phyloP scores from a whole-genome alignment of 2,113 vertebrate genomes.

The Gnathonemus longibarbis region DNA sequence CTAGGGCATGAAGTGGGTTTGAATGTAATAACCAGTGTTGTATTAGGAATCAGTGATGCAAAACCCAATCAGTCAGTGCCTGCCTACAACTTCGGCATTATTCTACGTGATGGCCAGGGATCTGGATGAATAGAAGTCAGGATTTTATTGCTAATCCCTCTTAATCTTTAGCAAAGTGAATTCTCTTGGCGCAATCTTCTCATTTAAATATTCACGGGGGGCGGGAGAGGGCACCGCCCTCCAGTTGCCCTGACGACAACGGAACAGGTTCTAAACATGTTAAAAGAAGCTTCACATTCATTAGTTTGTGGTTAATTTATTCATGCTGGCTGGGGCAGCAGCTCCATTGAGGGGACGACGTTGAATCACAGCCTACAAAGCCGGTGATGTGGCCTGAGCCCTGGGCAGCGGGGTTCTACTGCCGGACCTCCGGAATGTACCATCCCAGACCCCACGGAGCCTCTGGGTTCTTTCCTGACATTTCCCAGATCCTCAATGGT shows the following conservation, averaged over 20 bases:
- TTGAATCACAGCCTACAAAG: conserved; percentile 37
- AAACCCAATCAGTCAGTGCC: conserved; percentile 26
- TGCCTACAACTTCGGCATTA: conserved; percentile 36
- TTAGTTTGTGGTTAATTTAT: conserved; percentile 52
- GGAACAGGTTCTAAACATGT: conserved; percentile 27
- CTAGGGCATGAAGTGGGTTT: conserved; percentile 38
- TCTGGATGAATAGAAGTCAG: conserved; percentile 52
- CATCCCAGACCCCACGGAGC: background rate
- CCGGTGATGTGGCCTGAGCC: background rate
- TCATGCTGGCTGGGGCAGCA: conserved; percentile 38
- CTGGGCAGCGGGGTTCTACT: background rate
- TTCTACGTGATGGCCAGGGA: conserved; percentile 36
- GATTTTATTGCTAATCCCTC: conserved; percentile 37
- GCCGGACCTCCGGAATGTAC: background rate
- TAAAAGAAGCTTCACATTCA: conserved; percentile 29
- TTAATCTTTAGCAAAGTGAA: conserved; percentile 37
- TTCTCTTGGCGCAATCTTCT: conserved; percentile 39
- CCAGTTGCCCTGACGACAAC: conserved; percentile 46
- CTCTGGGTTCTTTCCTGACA: background rate
- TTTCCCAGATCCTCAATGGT: background rate
- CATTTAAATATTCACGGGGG: conserved; percentile 54
- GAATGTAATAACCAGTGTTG: conserved; percentile 34
- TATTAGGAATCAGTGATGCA: conserved; percentile 47
- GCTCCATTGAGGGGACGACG: conserved; percentile 29
- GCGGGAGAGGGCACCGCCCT: conserved; percentile 37